Percentiles rank a stretch among this genome's conserved stretches.
phyloP scores from a whole-genome alignment of 2,113 vertebrate genomes.

The Megaptera novaeangliae region DNA sequence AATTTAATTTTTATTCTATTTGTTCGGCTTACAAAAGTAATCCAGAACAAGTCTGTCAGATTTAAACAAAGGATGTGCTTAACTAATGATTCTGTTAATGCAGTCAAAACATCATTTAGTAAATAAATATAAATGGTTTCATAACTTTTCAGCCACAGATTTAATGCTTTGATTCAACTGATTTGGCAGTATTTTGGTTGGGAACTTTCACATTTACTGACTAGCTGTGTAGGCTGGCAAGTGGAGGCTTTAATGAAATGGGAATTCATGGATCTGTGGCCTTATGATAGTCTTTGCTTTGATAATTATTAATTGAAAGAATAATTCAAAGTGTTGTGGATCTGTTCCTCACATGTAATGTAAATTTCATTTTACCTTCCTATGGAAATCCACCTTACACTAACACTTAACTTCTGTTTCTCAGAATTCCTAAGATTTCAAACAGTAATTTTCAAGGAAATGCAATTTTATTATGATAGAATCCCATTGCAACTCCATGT shows the following conservation, averaged over 20 bases:
- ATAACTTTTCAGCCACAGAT: background rate
- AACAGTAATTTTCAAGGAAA: background rate
- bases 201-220: background rate
- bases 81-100: background rate
- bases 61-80: background rate
- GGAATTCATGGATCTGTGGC: background rate
- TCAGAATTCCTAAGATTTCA: background rate
- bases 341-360: background rate
- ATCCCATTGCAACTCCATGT: background rate
- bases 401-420: background rate
- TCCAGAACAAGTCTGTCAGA: background rate
- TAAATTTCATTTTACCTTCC: background rate
- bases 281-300: background rate
- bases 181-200: constrained; percentile 3
- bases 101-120: background rate
- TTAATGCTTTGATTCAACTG: background rate
- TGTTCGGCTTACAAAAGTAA: constrained; percentile 18
- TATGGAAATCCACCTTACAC: background rate
- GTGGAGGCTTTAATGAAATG: background rate
- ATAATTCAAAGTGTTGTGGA: background rate
- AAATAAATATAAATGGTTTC: background rate
- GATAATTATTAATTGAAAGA: background rate
- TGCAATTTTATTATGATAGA: background rate
- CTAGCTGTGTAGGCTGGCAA: background rate
- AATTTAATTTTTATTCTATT: constrained; percentile 4